These are phyloP conservation scores for Dasysyrphus tricinctus DNA, from an alignment of 2,888 invertebrate genomes.

Conservation along the genomic window DNA sequence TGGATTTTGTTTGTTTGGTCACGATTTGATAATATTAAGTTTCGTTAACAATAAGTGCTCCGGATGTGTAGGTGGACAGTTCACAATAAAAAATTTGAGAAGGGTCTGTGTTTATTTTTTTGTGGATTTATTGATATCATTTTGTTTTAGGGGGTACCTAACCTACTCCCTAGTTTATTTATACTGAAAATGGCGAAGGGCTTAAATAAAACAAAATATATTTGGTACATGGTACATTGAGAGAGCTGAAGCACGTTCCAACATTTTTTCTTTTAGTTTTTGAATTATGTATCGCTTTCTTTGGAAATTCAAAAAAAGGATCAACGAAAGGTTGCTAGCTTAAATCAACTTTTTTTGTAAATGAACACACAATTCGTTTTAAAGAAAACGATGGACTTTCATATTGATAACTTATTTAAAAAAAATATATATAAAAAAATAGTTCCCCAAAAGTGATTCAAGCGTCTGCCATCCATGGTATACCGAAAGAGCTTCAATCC, in stretches of 20 bases:
- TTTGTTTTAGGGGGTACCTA: background rate
- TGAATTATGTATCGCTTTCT: no score
- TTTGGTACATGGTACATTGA: background rate
- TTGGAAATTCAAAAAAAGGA: no score
- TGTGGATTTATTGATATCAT: background rate
- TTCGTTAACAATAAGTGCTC: constrained; percentile 13
- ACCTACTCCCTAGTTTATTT: background rate
- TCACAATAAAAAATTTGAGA: constrained; percentile 2
- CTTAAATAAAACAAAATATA: background rate
- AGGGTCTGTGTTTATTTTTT: background rate
- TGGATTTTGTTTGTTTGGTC: background rate
- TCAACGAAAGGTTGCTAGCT: no score
- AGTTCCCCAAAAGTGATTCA: no score
- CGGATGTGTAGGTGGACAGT: background rate
- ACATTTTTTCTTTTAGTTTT: background rate
- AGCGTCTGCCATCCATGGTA: no score
- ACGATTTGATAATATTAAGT: constrained; percentile 18
- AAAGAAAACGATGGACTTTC: no score
- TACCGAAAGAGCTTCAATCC: no score
- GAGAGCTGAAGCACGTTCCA: background rate
- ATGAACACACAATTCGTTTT: no score
- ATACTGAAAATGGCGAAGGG: background rate
- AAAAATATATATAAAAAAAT: no score
- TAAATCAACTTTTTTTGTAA: no score
- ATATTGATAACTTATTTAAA: no score